Conservation (phyloP, 2,888 invertebrate genomes). For the Mantis religiosa region DNA sequence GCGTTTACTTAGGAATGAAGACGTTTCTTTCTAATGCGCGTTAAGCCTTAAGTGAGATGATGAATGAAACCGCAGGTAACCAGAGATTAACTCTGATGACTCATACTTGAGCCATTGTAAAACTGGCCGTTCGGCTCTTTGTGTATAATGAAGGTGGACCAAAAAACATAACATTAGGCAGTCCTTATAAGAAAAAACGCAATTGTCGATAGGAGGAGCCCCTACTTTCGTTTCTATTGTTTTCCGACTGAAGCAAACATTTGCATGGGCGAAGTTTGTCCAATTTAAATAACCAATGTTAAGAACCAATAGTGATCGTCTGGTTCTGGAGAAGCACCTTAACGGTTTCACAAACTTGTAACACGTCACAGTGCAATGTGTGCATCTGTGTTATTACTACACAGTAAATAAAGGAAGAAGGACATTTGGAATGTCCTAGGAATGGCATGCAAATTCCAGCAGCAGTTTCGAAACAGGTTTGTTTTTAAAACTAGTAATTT, state of each 20-base stretch:
- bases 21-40: too few species aligned
- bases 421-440: too few species aligned
- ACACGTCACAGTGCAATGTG: too few species aligned
- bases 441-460: too few species aligned
- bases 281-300: background rate
- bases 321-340: background rate
- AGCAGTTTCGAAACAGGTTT: too few species aligned
- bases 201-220: constrained; percentile 4
- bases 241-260: background rate
- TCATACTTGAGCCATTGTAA: background rate
- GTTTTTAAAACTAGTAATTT: too few species aligned
- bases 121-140: background rate
- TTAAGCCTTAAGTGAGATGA: background rate
- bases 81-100: background rate
- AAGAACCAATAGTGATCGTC: background rate
- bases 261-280: background rate
- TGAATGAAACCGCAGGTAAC: background rate
- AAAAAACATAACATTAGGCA: background rate
- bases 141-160: background rate
- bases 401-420: too few species aligned
- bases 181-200: background rate
- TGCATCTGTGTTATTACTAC: too few species aligned
- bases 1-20: background rate
- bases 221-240: background rate
- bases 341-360: background rate